These are phyloP conservation scores for Deladenus siricidicola DNA, from an alignment of 2,888 invertebrate genomes.

Conservation along the genomic window DNA sequence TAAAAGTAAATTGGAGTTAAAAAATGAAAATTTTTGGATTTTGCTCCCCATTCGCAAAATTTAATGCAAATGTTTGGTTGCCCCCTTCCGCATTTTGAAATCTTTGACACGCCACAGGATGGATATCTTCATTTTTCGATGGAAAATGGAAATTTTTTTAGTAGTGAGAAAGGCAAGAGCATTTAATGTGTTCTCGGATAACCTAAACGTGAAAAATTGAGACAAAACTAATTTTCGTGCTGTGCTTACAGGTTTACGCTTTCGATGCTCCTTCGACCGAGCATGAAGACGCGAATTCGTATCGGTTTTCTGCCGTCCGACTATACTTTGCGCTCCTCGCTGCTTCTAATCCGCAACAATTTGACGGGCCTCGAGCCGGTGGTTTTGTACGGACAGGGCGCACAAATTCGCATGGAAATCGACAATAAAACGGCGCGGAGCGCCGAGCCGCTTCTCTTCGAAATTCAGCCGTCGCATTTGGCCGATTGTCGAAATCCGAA, in stretches of 20 bases:
- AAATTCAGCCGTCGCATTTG: constrained; percentile 66
- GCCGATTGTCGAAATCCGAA: constrained; percentile 60
- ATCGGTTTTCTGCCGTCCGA: constrained; percentile 58
- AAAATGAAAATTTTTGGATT: too few species aligned
- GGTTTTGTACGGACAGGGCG: constrained; percentile 74
- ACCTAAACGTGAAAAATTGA: too few species aligned
- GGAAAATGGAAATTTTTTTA: too few species aligned
- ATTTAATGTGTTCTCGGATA: too few species aligned
- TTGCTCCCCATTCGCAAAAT: too few species aligned
- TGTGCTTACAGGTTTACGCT: constrained; percentile 56
- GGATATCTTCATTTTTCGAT: neutral
- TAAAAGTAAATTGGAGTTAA: too few species aligned
- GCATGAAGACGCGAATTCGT: constrained; percentile 56
- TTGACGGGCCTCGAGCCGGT: constrained; percentile 81
- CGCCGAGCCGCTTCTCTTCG: constrained; percentile 68
- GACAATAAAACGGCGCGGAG: constrained; percentile 35
- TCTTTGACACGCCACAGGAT: neutral
- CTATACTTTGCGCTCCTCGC: constrained; percentile 56
- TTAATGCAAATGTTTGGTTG: too few species aligned
- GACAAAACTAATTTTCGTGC: too few species aligned
- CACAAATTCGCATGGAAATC: constrained; percentile 72
- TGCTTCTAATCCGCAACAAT: constrained; percentile 69
- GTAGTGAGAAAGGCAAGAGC: too few species aligned
- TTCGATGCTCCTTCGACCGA: constrained; percentile 62
- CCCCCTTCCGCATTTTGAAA: neutral